Percentiles rank a stretch among this genome's conserved stretches.
phyloP scores from a whole-genome alignment of 1,140 invertebrate species.

The Drosophila kepulauana region DNA sequence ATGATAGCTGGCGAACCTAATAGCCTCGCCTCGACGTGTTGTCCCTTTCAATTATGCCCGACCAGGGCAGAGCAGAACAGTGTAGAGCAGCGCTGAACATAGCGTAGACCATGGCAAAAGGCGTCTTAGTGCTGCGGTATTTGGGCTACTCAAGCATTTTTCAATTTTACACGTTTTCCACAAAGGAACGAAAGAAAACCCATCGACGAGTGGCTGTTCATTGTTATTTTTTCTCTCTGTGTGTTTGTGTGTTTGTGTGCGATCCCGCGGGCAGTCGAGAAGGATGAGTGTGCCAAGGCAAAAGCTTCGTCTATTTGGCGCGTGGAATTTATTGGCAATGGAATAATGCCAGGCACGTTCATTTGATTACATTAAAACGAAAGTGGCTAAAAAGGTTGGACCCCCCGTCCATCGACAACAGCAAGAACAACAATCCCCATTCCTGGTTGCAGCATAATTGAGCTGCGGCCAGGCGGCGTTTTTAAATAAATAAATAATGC shows the following conservation, averaged over 20 bases:
- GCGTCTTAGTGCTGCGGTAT: conserved; percentile 27
- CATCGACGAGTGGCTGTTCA: conserved; percentile 57
- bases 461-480: conserved; percentile 59
- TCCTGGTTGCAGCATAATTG: conserved; percentile 44
- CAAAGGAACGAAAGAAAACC: conserved; percentile 38
- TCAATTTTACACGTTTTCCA: conserved; percentile 79
- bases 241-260: conserved; percentile 3
- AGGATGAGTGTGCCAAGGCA: conserved; percentile 29
- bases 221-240: conserved; percentile 65
- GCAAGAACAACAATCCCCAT: not conserved
- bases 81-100: not conserved
- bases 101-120: conserved; percentile 8
- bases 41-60: conserved; percentile 79
- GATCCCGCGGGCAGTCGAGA: conserved; percentile 41
- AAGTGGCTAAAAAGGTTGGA: conserved; percentile 82
- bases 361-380: conserved; percentile 84
- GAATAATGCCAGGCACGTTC: conserved; percentile 81
- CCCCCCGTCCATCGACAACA: not conserved
- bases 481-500: conserved; percentile 84
- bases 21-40: conserved; percentile 80
- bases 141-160: conserved; percentile 71
- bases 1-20: conserved; percentile 76
- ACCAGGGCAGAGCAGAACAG: conserved; percentile 9
- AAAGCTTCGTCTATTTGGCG: conserved; percentile 68
- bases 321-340: conserved; percentile 79